These are phyloP conservation scores for Myripristis jacobus DNA, from an alignment of 2,797 vertebrate species.

Conservation along the genomic window DNA sequence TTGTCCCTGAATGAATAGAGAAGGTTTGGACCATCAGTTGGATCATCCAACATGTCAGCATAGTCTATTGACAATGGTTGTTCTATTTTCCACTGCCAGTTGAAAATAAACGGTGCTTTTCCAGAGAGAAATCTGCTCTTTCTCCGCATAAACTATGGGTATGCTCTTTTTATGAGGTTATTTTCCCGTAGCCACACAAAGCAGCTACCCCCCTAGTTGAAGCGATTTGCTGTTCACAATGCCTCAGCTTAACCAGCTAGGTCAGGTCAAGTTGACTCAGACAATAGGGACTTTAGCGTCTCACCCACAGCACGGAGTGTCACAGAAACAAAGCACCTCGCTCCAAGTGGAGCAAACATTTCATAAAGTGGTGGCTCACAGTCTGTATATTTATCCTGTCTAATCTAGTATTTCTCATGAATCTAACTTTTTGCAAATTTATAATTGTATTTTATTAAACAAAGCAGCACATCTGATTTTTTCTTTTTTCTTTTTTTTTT, in stretches of 20 bases:
- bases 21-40: constrained; percentile 18
- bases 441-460: neutral
- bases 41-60: constrained; percentile 52
- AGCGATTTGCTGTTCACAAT: constrained; percentile 89
- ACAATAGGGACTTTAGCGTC: constrained; percentile 88
- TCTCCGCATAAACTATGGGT: constrained; percentile 82
- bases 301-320: constrained; percentile 84
- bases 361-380: constrained; percentile 77
- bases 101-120: constrained; percentile 79
- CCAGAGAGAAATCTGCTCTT: constrained; percentile 82
- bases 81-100: constrained; percentile 72
- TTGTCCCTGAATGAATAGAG: constrained; percentile 66
- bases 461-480: neutral
- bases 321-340: constrained; percentile 81
- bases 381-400: constrained; percentile 75
- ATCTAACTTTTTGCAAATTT: constrained; percentile 54
- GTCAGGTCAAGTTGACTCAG: constrained; percentile 90
- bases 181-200: constrained; percentile 84
- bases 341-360: constrained; percentile 82
- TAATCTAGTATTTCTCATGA: constrained; percentile 68
- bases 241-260: constrained; percentile 89
- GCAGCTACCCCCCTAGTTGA: constrained; percentile 84
- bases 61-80: constrained; percentile 47
- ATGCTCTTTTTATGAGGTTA: constrained; percentile 84
- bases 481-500: no score